Base-by-base conservation (phyloP, 1,140 invertebrate genomes). In the Macrobrachium rosenbergii region DNA sequence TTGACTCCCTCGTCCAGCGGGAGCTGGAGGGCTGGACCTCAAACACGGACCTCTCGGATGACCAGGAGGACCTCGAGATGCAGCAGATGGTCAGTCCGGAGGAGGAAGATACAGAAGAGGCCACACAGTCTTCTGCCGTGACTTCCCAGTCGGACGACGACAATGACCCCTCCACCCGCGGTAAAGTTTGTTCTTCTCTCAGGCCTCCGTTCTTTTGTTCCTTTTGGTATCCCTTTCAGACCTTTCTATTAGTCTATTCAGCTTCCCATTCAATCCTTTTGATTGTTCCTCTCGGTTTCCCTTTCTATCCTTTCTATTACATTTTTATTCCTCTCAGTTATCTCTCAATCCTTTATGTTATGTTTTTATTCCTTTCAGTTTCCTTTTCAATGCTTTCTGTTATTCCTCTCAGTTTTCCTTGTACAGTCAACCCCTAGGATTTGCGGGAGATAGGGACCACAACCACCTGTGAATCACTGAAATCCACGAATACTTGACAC, bases 1-100 rank as follows among this genome's bases (percentile, higher is more conserved):
- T 99, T 91, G 97, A 99, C 92, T 97, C 96, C 6, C 92, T 98
- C 1, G 96, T 99, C 12, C 97, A 98, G 91, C 94, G 96, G 23
- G 97, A 98, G 92, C 94, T 98, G 67, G 96, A 97, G 92, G 95
- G 92, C 0, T 89, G 89, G 90, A 91, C 90, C 10, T 90, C 90
- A 11, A 90, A 91, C 85, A 91, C 88, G 3, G 89, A 90, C 37
- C 72, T 88, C 21, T 89, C 89, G 12, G 89, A 89, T 82, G 85
- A 87, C 67, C 14, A 67, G 8, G 78, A 82, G 8, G 52, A 10
- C 8, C 8, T 10, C 2, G 58, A 75, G 28, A 37, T 62, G 58
- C 43, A 76, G 63, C 85, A 75, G 37, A 23, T 63, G 43, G 64
- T 79, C 45, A 73, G 85, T 17, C 78, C 60, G 19, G 84, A 87